Evolutionary conservation across 2,888 invertebrate species (phyloP).

Genomic region (Euzetes globulus): DNA sequence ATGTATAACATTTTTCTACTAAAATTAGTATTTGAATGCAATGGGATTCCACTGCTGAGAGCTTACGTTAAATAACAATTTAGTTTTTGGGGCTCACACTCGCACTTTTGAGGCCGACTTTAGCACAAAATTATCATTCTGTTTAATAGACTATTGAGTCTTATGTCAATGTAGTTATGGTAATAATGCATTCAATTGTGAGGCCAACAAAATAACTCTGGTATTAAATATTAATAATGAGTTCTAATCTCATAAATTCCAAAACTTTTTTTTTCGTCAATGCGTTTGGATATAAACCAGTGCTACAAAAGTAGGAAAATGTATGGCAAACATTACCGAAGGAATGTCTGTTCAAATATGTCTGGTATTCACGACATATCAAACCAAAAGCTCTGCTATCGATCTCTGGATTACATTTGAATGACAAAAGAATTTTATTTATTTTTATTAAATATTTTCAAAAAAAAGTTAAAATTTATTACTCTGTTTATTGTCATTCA

Average conservation of each 20-base stretch:
- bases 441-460: neutral
- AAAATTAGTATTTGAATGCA: neutral
- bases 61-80: slow-evolving; percentile 12
- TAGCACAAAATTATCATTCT: neutral
- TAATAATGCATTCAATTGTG: neutral
- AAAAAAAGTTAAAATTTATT: too few relatives aligned
- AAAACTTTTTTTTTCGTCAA: neutral
- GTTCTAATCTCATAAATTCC: neutral
- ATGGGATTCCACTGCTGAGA: neutral
- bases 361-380: neutral
- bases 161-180: neutral
- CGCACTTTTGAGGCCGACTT: neutral
- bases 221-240: neutral
- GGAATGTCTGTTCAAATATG: neutral
- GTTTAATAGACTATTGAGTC: neutral
- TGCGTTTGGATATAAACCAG: neutral
- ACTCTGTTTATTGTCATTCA: too few relatives aligned
- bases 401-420: neutral
- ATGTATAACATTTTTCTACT: neutral
- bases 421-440: neutral
- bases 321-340: neutral
- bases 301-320: neutral
- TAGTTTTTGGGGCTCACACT: neutral
- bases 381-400: too few relatives aligned
- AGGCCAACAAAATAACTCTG: neutral